Evolutionary conservation across 2,113 vertebrate species (phyloP), one percentile per base, ranked within the genome.

Genomic region (Engraulis encrasicolus): DNA sequence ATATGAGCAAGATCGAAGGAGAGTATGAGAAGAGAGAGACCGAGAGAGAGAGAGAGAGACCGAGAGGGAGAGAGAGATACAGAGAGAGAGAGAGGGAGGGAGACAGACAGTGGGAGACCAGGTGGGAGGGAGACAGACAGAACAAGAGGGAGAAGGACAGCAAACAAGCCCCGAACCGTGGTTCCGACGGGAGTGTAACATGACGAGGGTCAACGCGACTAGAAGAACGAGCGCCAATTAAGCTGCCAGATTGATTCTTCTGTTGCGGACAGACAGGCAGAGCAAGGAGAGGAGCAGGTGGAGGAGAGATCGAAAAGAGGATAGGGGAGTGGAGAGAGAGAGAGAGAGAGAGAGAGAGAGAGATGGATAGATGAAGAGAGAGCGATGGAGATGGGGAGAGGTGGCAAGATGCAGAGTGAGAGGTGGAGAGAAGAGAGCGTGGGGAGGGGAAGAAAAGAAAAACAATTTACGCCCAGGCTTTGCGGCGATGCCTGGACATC

Each of bases 201-300:
- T 18, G 66, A 52, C 36, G 49, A 78, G 83, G 84, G 86, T 87
- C 87, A 87, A 80, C 86, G 83, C 84, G 86, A 85, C 45, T 7
- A 52, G 82, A 83, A 66, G 79, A 78, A 86, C 85, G 79, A 82
- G 80, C 78, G 17, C 74, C 85, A 87, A 84, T 89, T 88, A 85
- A 71, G 36, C 71, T 54, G 66, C 48, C 38, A 84, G 83, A 87
- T 85, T 86, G 83, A 85, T 85, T 88, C 81, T 74, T 83, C 38
- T 49, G 52, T 85, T 80, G 23, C 61, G 31, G 61, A 85, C 79
- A 78, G 66, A 50, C 38, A 49, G 83, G 50, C 61, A 84, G 77
- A 52, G 61, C 38, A 49, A 84, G 50, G 71, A 84, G 77, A 52
- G 78, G 48, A 66, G 85, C 86, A 66, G 81, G 85, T 71, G 71